Base-by-base conservation (phyloP, 2,113 vertebrate species). In the Semnornis frantzii region DNA sequence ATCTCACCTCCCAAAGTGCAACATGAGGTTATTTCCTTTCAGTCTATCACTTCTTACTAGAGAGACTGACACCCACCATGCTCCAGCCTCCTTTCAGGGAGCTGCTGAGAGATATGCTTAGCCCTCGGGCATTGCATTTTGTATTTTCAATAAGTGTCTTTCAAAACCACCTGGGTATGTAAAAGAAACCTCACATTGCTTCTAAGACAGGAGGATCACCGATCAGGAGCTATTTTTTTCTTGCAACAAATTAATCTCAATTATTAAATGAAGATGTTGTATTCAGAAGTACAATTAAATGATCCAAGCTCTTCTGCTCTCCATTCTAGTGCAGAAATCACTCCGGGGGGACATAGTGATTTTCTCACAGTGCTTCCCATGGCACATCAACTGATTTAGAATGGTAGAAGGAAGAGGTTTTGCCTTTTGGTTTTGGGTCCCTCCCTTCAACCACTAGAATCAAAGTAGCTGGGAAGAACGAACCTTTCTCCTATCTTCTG, bases 261-360 rank as follows among this genome's bases (percentile, higher is more conserved):
- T 88, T 88, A 88, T 78, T 75, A 81, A 90, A 93, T 39, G 72
- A 95, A 85, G 80, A 81, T 69, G 21, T 86, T 57, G 71, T 83
- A 39, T 60, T 91, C 82, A 74, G 63, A 80, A 81, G 31, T 15
- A 10, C 52, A 58, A 65, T 85, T 88, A 90, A 93, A 78, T 50
- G 25, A 95, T 18, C 63, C 75, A 94, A 94, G 17, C 11, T 17
- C 33, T 79, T 8, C 91, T 39, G 24, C 44, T 85, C 71, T 87
- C 57, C 54, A 21, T 74, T 90, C 58, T 48, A 77, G 42, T 28
- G 33, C 28, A 83, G 77, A 78, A 86, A 81, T 84, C 58, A 48
- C 80, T 83, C 69, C 70, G n/a, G 57, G 57, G 85, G 88, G 39
- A 70, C 42, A 70, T 71, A 71, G 15, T 48, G 65, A 50, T 60